Conservation (phyloP, 2,113 vertebrate genomes). For the Bombycilla garrulus region DNA sequence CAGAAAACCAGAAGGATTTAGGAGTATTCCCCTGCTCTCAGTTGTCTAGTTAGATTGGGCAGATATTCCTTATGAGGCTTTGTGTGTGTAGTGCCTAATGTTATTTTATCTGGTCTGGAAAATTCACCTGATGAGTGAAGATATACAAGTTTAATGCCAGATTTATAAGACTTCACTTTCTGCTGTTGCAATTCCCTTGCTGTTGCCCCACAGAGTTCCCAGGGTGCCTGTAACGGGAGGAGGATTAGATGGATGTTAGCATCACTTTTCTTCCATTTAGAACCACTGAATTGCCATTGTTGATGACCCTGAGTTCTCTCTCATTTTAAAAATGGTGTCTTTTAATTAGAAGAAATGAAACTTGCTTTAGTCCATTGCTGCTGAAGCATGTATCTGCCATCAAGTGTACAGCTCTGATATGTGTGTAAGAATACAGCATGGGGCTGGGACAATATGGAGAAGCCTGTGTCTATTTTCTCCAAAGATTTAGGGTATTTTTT, state of each 20-base stretch:
- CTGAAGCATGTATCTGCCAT: neutral
- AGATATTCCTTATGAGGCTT: neutral
- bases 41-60: constrained; percentile 6
- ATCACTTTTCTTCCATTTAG: neutral
- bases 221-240: neutral
- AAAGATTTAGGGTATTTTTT: neutral
- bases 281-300: neutral
- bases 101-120: neutral
- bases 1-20: neutral
- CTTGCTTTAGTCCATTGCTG: neutral
- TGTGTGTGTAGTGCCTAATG: neutral
- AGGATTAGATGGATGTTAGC: neutral
- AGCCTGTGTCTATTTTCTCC: neutral
- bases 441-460: neutral
- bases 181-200: neutral
- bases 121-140: neutral
- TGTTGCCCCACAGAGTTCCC: neutral
- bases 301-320: neutral
- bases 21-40: neutral
- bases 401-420: neutral
- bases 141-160: neutral
- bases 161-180: neutral
- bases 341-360: neutral
- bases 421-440: neutral
- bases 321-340: neutral